Base-by-base conservation (phyloP, 2,888 invertebrate genomes). In the Campoletis raptor region DNA sequence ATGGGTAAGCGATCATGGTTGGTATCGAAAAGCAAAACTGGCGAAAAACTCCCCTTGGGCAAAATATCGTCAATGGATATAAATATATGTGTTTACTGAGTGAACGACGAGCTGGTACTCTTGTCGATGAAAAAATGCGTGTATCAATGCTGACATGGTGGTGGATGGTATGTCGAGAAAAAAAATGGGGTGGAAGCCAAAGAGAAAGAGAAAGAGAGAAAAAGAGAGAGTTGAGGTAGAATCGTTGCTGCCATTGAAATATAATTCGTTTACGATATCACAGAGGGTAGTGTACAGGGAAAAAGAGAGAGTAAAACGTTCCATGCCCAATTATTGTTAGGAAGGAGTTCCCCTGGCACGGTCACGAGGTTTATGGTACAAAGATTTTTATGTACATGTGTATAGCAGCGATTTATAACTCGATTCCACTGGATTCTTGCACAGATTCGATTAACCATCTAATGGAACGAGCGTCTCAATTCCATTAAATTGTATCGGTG, bases 221-320 rank as follows among this genome's bases (percentile, higher is more conserved):
- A 69, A 36, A 57, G 57, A 70, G 74, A 52, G 79, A 79, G 61
- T 42, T 42, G 67, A 69, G 72, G 21, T 74, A 73, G 10, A 57
- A 61, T 67, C 79, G 69, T 82, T 69, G 85, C 83, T 82, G 85
- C 72, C 80, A 85, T 74, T 76, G 81, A 85, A 67, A 76, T 70
- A 86, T 89, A 89, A 89, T 89, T 89, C 87, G 88, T 86, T 89
- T 89, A 89, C 74, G 73, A 84, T 67, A 85, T 69, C 88, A 67
- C 73, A 83, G 85, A 81, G 67, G 45, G 61, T 67, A 57, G 76
- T 37, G 36, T 52, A 45, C 69, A 78, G 72, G 67, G 72, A 76
- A 77, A 85, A 45, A 77, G 77, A 77, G 74, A 42, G 54, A 37
- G 54, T 21, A 30, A n/a, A 37, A 12, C 48, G 77, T 78, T 81